Evolutionary conservation across 2,113 vertebrate genomes (phyloP).

Genomic region (Megalops atlanticus): DNA sequence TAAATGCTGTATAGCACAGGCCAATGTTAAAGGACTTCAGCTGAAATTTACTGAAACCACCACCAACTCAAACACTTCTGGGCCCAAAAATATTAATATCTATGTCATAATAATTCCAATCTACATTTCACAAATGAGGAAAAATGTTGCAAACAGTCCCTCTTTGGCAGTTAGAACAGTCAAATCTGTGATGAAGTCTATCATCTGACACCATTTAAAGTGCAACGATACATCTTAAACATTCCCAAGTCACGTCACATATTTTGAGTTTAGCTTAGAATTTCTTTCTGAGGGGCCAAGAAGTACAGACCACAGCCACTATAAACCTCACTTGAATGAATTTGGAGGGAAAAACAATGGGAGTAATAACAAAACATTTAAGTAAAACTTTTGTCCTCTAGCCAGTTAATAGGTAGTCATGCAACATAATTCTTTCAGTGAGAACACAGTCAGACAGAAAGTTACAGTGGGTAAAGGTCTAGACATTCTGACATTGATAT

Average conservation of each 20-base stretch:
- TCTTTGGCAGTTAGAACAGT: not conserved
- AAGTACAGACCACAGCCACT: too few relatives aligned
- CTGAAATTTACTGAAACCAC: not conserved
- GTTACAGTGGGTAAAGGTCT: too few relatives aligned
- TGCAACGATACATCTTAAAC: not conserved
- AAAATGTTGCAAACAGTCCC: not conserved
- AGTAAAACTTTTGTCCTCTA: too few relatives aligned
- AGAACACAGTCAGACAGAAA: too few relatives aligned
- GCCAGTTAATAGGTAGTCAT: too few relatives aligned
- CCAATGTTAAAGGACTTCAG: not conserved
- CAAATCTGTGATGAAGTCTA: not conserved
- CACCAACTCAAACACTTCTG: not conserved
- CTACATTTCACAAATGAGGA: not conserved
- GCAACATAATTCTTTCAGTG: too few relatives aligned
- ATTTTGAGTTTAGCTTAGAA: not conserved
- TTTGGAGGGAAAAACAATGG: too few relatives aligned
- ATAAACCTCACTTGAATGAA: too few relatives aligned
- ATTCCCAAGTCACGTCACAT: not conserved
- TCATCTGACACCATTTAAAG: not conserved
- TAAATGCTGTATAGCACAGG: not conserved
- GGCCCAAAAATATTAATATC: not conserved
- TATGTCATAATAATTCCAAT: not conserved
- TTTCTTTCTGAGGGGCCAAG: not conserved
- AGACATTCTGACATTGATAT: too few relatives aligned
- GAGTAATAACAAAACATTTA: too few relatives aligned